Base-by-base conservation (phyloP, 2,888 invertebrate species). In the Pollenia angustigena region DNA sequence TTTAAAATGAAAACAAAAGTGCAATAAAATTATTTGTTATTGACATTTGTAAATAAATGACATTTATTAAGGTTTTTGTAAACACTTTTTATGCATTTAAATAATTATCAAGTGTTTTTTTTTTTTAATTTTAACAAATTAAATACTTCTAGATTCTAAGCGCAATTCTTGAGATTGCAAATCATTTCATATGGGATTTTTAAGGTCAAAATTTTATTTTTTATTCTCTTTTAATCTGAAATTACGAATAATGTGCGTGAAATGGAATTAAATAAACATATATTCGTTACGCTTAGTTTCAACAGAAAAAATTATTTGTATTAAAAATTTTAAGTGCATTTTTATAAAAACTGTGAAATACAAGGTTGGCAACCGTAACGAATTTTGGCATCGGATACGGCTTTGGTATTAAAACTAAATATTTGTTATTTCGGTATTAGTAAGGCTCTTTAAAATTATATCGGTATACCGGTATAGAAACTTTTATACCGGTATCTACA, bases 91-190 rank as follows among this genome's bases (percentile, higher is more conserved):
- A 23, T 11, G 56, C 32, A 12, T 50, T 75, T 18, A 42, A 64
- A 75, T 75, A 48, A 32, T 2, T 66, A 48, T 48, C 23, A 18
- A 32, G 48, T 3, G 8, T 32, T 52, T 16, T n/a, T 32, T 44
- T 46, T 18, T 46, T 12, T 3, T 6, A 64, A 64, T 44, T 68
- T 14, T 50, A 32, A 32, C 4, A 32, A 32, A 32, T 6, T 32
- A 32, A 32, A 6, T 54, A 46, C n/a, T 42, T 60, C 42, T 12
- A 16, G 12, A 16, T n/a, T 44, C 50, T 16, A 14, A 56, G 44
- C 52, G 23, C 68, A 32, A 66, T 56, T 66, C 66, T 68, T 23
- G 16, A 76, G 44, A 64, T 76, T 52, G 52, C 54, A 76, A 64
- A 64, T 64, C 54, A 23, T 76, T 76, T 23, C 44, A 32, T 6